phyloP scores from a whole-genome alignment of 2,113 vertebrate genomes.

The Pionites leucogaster region DNA sequence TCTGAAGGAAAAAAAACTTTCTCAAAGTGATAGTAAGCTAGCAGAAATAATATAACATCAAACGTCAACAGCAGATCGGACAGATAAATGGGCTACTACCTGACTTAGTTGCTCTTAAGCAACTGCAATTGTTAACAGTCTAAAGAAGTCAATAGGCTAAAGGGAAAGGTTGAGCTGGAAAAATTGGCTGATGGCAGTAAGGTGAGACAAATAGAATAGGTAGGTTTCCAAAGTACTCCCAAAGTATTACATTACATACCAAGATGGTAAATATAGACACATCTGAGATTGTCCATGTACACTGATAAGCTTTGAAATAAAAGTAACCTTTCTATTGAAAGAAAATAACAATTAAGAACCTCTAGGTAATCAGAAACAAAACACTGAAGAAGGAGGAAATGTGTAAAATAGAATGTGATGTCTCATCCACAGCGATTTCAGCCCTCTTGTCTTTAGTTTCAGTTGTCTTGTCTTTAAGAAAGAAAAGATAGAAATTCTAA shows the following conservation, averaged over 20 bases:
- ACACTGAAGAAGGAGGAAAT: neutral
- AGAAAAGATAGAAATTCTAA: neutral
- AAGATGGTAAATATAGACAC: neutral
- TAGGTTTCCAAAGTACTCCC: neutral
- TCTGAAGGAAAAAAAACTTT: neutral
- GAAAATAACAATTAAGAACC: neutral
- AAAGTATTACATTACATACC: neutral
- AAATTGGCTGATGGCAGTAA: neutral
- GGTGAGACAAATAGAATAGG: neutral
- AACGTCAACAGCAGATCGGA: accelerated
- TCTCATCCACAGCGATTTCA: neutral
- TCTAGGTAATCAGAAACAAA: neutral
- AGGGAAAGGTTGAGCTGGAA: neutral
- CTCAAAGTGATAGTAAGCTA: neutral
- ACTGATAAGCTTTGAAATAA: neutral
- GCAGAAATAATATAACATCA: neutral
- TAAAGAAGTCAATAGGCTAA: neutral
- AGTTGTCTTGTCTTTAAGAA: neutral
- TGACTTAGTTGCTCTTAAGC: neutral
- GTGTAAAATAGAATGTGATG: neutral
- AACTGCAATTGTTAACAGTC: neutral
- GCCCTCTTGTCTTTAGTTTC: neutral
- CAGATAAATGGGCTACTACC: neutral
- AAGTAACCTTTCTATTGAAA: neutral
- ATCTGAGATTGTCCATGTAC: neutral